phyloP scores from a whole-genome alignment of 2,113 vertebrate genomes.

The Rhinoptilus africanus region DNA sequence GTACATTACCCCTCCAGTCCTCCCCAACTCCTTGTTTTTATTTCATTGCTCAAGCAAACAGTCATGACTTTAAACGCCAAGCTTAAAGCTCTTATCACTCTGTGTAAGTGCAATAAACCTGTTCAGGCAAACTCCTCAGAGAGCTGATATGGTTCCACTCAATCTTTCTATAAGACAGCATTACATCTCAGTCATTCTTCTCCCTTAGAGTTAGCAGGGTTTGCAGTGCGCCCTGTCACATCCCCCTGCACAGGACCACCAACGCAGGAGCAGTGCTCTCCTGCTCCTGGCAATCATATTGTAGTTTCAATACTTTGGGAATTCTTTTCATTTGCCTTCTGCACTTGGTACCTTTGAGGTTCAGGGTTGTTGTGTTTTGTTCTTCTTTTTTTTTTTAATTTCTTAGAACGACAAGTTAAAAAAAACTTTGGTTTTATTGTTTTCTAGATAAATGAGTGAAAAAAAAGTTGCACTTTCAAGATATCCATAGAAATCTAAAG shows the following conservation, averaged over 20 bases:
- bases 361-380: neutral
- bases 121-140: neutral
- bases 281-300: neutral
- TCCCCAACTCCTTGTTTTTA: neutral
- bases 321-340: neutral
- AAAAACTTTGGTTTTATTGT: neutral
- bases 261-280: neutral
- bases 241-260: neutral
- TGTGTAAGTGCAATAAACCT: neutral
- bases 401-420: neutral
- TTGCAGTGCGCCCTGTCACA: neutral
- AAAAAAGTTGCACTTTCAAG: neutral
- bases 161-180: neutral
- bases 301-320: neutral
- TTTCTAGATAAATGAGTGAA: neutral
- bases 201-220: neutral
- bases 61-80: neutral
- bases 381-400: neutral
- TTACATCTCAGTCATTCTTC: neutral
- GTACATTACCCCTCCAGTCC: neutral
- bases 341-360: neutral
- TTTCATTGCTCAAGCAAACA: neutral
- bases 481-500: neutral
- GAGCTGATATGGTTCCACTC: neutral
- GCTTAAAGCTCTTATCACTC: rapidly evolving